A percentile compares a stretch with the other conserved stretches of the same genome.
Conservation (phyloP, 2,888 invertebrate species). For the Ophion slaviceki region DNA sequence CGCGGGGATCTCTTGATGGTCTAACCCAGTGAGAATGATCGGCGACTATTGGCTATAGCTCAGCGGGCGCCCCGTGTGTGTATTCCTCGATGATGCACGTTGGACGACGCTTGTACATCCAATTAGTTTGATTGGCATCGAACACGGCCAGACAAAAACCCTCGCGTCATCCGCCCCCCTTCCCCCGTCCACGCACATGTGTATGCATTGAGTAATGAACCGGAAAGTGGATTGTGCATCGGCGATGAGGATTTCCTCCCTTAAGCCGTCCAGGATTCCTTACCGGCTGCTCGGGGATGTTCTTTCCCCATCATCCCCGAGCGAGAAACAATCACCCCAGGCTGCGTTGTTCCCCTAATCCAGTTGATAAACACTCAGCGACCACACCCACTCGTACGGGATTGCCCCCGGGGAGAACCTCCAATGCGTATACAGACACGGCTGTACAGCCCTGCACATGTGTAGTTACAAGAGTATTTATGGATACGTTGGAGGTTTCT, state of each 20-base stretch:
- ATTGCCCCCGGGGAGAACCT: slow-evolving; percentile 1
- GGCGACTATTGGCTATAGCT: slow-evolving; percentile 8
- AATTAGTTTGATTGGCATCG: slow-evolving; percentile 63
- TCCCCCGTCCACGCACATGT: not conserved
- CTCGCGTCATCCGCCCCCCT: slow-evolving; percentile 35
- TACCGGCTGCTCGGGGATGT: slow-evolving; percentile 34
- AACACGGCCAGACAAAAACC: slow-evolving; percentile 17
- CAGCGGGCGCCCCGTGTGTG: not conserved
- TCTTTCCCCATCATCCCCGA: not conserved
- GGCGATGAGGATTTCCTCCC: slow-evolving; percentile 7
- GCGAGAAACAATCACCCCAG: slow-evolving; percentile 11
- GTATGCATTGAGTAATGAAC: slow-evolving; percentile 42
- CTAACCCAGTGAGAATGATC: slow-evolving; percentile 32
- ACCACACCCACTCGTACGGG: slow-evolving; percentile 77
- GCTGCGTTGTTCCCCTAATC: slow-evolving; percentile 77
- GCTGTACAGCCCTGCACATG: slow-evolving; percentile 42
- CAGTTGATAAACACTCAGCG: slow-evolving; percentile 77
- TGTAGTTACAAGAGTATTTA: slow-evolving; percentile 73
- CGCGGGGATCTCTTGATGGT: slow-evolving; percentile 1
- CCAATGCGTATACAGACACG: not conserved
- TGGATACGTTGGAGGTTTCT: slow-evolving; percentile 63
- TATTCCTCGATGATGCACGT: not conserved
- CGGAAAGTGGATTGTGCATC: slow-evolving; percentile 45
- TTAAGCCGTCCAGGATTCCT: slow-evolving; percentile 10
- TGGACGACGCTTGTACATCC: slow-evolving; percentile 48